phyloP scores from a whole-genome alignment of 1,140 invertebrate species.

The Armadillidium nasatum region DNA sequence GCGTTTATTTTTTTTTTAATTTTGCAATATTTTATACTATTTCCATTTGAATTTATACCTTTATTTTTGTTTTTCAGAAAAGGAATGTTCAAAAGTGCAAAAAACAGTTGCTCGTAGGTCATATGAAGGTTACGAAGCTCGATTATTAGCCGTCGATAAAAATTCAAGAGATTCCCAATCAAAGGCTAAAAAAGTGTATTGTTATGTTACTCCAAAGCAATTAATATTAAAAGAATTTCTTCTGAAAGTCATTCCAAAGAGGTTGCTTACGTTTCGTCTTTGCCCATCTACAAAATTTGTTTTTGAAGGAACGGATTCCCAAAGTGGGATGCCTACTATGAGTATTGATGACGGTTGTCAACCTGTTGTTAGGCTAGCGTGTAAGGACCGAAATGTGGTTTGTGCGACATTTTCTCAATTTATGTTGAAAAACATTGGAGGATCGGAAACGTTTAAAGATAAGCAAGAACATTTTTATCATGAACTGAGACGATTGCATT shows the following conservation, averaged over 20 bases:
- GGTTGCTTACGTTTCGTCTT: not conserved
- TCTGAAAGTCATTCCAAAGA: not conserved
- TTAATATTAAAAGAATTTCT: not conserved
- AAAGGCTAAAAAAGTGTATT: not conserved
- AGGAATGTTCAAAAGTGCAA: not conserved
- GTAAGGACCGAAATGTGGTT: conserved; percentile 79
- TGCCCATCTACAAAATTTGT: conserved; percentile 30
- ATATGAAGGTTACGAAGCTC: not conserved
- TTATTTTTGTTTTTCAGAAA: not conserved
- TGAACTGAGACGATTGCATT: conserved; percentile 80
- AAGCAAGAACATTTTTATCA: conserved; percentile 94
- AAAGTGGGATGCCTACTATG: conserved; percentile 57
- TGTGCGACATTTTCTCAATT: conserved; percentile 88
- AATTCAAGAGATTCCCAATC: not conserved
- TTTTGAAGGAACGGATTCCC: conserved; percentile 46
- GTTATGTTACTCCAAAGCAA: not conserved
- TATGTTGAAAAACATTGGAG: conserved; percentile 89
- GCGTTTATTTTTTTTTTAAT: no score
- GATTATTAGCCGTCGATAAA: not conserved
- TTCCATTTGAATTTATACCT: no score
- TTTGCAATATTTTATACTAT: no score
- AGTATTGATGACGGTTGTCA: conserved; percentile 79
- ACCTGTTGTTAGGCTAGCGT: conserved; percentile 71
- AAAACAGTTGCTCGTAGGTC: not conserved
- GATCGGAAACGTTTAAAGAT: conserved; percentile 90